Base-by-base conservation (phyloP, 2,113 vertebrate species). In the Myotis lucifugus region DNA sequence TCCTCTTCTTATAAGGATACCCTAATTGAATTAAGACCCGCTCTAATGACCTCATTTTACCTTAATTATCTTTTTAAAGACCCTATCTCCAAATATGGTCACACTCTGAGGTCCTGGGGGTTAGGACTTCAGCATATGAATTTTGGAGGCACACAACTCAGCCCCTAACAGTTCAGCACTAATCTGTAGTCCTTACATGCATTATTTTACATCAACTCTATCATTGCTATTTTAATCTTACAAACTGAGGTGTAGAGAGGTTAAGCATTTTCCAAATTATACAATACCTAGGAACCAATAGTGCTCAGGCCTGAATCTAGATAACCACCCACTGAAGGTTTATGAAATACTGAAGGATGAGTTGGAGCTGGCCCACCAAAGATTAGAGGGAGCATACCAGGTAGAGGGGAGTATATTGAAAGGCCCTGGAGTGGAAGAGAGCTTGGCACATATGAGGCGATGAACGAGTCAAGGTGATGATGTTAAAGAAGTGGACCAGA, bases 171-270 rank as follows among this genome's bases (percentile, higher is more conserved):
- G 34, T 32, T 18, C 81, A 29, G 48, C 61, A 92, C 37, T 91
- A 69, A 84, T 83, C n/a, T 54, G 46, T 42, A n/a, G 42, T 67
- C 29, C 29, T 66, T 48, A 84, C 1, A 21, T 29, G 14, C 9
- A 66, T 48, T 92, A 88, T 88, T 94, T 92, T 73, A 85, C 9
- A 94, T 18, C 11, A 89, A 74, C 10, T 8, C 11, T 94, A 23
- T 32, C n/a, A 32, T 15, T 89, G 34, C 19, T 76, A 66, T 54
- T 84, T 88, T 88, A 64, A 48, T 34, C 84, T 89, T 42, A 82
- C n/a, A 84, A 84, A 89, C 27, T 15, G 25, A 94, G 32, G 3
- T 91, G 27, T 46, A 84, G 48, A 85, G 23, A 56, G 8, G 18
- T 56, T 48, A 73, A 67, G 19, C 48, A 29, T 42, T 64, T 84